These are phyloP conservation scores for Euwallacea fornicatus DNA, from an alignment of 1,140 invertebrate species.

Conservation along the genomic window DNA sequence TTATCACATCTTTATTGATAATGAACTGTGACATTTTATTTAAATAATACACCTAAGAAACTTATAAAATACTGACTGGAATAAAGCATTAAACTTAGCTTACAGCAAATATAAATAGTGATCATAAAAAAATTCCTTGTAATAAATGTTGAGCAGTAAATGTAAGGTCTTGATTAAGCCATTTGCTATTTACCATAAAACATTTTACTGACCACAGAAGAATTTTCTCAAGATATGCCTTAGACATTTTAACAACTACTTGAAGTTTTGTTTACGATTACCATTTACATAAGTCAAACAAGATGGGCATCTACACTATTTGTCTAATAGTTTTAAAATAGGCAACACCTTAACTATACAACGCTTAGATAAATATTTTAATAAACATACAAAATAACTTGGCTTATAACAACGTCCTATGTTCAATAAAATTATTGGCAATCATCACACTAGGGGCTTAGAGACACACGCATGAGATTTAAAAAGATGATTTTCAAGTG, in stretches of 20 bases:
- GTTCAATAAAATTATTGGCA: not conserved
- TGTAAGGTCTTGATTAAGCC: too few species aligned
- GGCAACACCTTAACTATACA: conserved; percentile 19
- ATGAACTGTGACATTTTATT: too few species aligned
- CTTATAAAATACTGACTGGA: conserved; percentile 26
- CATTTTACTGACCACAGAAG: not conserved
- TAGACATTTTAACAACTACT: too few species aligned
- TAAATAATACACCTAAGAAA: not conserved
- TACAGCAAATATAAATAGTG: not conserved
- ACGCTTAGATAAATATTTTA: conserved; percentile 23
- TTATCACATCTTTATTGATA: too few species aligned
- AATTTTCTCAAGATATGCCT: not conserved
- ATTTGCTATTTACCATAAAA: not conserved
- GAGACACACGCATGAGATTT: too few species aligned
- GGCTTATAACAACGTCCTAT: conserved; percentile 12
- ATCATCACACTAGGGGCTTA: not conserved
- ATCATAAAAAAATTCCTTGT: too few species aligned
- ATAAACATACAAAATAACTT: conserved; percentile 18
- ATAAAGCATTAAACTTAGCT: conserved; percentile 9
- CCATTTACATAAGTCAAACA: not conserved
- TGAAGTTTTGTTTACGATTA: too few species aligned
- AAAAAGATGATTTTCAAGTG: too few species aligned
- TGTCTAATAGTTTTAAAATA: conserved; percentile 20
- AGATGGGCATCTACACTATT: not conserved
- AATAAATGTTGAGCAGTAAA: too few species aligned